Percentiles rank a stretch among this genome's conserved stretches.
phyloP scores from a whole-genome alignment of 1,140 invertebrate species.

The Gonioctena quinquepunctata region DNA sequence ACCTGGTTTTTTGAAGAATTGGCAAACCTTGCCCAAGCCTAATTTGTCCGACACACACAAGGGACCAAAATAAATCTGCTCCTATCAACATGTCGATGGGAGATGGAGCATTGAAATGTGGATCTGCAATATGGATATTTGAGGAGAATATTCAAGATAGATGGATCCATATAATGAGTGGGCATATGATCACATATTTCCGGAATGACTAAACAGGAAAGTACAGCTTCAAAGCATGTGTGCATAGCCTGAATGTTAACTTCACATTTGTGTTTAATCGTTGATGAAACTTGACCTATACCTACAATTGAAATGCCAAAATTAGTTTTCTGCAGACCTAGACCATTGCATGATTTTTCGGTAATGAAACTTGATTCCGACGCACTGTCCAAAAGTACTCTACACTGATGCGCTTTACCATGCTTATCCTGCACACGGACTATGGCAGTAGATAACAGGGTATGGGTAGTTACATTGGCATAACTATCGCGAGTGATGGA shows the following conservation, averaged over 20 bases:
- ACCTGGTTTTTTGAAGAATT: constrained; percentile 45
- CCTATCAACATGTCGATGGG: constrained; percentile 42
- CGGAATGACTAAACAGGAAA: no score
- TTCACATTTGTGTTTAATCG: neutral
- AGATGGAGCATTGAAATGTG: constrained; percentile 28
- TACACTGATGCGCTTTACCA: neutral
- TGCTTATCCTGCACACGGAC: constrained; percentile 13
- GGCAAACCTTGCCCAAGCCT: constrained; percentile 34
- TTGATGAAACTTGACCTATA: constrained; percentile 13
- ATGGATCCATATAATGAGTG: no score
- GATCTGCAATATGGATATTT: constrained; percentile 40
- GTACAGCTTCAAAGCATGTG: constrained; percentile 1
- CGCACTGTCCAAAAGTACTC: constrained; percentile 8
- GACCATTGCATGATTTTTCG: constrained; percentile 15
- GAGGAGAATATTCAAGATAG: constrained; percentile 34
- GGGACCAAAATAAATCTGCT: constrained; percentile 34
- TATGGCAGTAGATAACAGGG: constrained; percentile 27
- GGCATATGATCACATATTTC: no score
- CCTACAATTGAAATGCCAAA: constrained; percentile 15
- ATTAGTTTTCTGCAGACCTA: constrained; percentile 8
- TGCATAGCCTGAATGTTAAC: neutral
- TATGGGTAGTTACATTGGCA: no score
- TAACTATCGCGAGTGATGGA: no score
- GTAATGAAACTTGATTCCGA: constrained; percentile 18
- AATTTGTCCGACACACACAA: constrained; percentile 39